Evolutionary conservation across 2,888 invertebrate genomes (phyloP).

Genomic region (Scaptomyza reducta): DNA sequence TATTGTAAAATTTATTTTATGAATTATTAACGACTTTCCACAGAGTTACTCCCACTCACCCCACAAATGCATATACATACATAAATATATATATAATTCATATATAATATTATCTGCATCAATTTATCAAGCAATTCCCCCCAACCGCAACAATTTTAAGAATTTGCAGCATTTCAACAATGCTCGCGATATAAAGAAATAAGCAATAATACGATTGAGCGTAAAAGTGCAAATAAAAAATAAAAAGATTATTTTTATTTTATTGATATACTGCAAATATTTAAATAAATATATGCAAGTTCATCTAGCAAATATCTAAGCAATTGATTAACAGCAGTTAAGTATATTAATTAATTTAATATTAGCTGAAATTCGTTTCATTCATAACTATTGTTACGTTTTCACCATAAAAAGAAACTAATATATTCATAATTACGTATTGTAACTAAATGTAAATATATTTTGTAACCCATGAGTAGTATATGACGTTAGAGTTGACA

Average conservation of each 20-base stretch:
- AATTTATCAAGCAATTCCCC: constrained; percentile 40
- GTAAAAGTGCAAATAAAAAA: not conserved
- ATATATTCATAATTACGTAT: too few relatives aligned
- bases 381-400: too few relatives aligned
- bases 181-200: not conserved
- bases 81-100: constrained; percentile 1
- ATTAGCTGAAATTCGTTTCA: not conserved
- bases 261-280: too few relatives aligned
- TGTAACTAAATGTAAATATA: too few relatives aligned
- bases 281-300: too few relatives aligned
- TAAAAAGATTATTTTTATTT: too few relatives aligned
- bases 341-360: not conserved
- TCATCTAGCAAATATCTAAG: too few relatives aligned
- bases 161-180: constrained; percentile 37
- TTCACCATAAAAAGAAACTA: too few relatives aligned
- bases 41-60: too few relatives aligned
- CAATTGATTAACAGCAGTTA: too few relatives aligned
- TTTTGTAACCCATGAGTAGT: too few relatives aligned
- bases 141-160: constrained; percentile 49
- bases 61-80: not conserved
- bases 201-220: not conserved
- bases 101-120: constrained; percentile 37
- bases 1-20: constrained; percentile 70
- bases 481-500: too few relatives aligned
- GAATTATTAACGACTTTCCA: constrained; percentile 70